These are phyloP conservation scores for Gerris lacustris DNA, from an alignment of 2,888 invertebrate species.

Conservation along the genomic window DNA sequence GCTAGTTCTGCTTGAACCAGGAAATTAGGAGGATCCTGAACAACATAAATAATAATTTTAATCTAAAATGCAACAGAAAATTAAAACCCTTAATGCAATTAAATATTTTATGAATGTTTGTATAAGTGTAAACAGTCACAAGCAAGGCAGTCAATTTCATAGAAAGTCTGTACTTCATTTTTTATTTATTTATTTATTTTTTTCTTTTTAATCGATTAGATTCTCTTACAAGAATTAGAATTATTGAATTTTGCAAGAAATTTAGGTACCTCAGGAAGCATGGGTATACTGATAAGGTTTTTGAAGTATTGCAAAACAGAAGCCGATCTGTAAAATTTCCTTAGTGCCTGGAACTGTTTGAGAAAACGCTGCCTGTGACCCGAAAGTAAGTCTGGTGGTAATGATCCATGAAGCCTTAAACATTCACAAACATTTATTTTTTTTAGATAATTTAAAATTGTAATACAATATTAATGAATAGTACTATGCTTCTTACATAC, in stretches of 20 bases:
- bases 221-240: too few relatives aligned
- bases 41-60: slow-evolving; percentile 20
- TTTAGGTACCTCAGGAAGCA: slow-evolving; percentile 62
- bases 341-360: slow-evolving; percentile 75
- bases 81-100: too few relatives aligned
- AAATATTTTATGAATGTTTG: too few relatives aligned
- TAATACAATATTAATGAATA: too few relatives aligned
- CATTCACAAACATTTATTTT: neutral
- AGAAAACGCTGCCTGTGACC: slow-evolving; percentile 85
- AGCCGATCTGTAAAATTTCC: slow-evolving; percentile 84
- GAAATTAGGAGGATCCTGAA: slow-evolving; percentile 83
- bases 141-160: slow-evolving; percentile 18
- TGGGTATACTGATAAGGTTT: slow-evolving; percentile 83
- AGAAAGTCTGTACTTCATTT: neutral
- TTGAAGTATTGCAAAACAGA: slow-evolving; percentile 94
- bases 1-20: slow-evolving; percentile 81
- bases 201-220: neutral
- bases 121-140: slow-evolving; percentile 11
- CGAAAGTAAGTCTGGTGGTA: slow-evolving; percentile 74
- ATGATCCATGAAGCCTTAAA: slow-evolving; percentile 65
- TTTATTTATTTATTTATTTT: too few relatives aligned
- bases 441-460: too few relatives aligned
- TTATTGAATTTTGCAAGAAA: too few relatives aligned
- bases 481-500: too few relatives aligned
- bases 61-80: neutral